These are phyloP conservation scores for Melangyna quadrimaculata DNA, from an alignment of 2,888 invertebrate genomes.

Conservation along the genomic window DNA sequence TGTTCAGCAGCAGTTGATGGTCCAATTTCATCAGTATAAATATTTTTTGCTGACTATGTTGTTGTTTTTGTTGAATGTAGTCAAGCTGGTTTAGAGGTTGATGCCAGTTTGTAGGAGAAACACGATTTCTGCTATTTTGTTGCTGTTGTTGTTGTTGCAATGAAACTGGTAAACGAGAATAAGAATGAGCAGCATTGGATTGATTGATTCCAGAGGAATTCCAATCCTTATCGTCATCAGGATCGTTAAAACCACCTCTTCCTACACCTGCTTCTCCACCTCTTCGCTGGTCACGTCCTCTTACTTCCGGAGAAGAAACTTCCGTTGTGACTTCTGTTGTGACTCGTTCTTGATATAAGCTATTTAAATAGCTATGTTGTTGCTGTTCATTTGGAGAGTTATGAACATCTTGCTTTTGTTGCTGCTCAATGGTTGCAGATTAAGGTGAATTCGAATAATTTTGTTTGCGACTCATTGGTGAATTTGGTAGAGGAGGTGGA, in stretches of 20 bases:
- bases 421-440: slow-evolving; percentile 41
- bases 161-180: slow-evolving; percentile 50
- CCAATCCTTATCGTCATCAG: slow-evolving; percentile 57
- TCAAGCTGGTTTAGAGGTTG: slow-evolving; percentile 67
- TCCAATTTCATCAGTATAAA: slow-evolving; percentile 35
- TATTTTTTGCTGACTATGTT: slow-evolving; percentile 17
- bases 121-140: slow-evolving; percentile 32
- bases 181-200: slow-evolving; percentile 48
- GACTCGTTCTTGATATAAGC: slow-evolving; percentile 52
- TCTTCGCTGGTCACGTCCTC: slow-evolving; percentile 17
- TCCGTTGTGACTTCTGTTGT: slow-evolving; percentile 43
- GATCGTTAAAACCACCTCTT: slow-evolving; percentile 36
- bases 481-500: slow-evolving; percentile 42
- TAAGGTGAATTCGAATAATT: slow-evolving; percentile 45
- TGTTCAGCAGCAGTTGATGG: slow-evolving; percentile 15
- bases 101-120: slow-evolving; percentile 66
- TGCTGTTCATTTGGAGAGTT: no score
- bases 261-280: slow-evolving; percentile 3
- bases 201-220: slow-evolving; percentile 43
- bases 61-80: slow-evolving; percentile 65
- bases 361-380: slow-evolving; percentile 43
- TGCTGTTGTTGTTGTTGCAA: slow-evolving; percentile 44
- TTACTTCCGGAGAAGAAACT: slow-evolving; percentile 51
- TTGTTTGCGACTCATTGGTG: slow-evolving; percentile 56
- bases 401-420: no score